Evolutionary conservation across 2,797 vertebrate species (phyloP).

Genomic region (Astyanax mexicanus): DNA sequence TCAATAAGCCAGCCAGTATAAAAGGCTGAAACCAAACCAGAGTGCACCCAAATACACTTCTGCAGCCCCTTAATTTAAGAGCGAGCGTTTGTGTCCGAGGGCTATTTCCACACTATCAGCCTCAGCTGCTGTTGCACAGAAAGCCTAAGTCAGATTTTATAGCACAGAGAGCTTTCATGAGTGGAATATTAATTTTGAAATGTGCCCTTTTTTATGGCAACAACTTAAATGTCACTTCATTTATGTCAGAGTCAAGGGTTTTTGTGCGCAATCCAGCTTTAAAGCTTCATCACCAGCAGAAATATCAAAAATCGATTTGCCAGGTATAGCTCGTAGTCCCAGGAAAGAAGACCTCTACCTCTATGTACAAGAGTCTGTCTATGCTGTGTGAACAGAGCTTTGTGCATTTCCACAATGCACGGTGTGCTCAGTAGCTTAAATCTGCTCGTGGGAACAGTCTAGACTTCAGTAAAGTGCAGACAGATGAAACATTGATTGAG

Average conservation of each 20-base stretch:
- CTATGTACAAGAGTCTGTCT: background rate
- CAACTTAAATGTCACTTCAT: background rate
- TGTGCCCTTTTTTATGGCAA: background rate
- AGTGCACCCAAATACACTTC: conserved; percentile 18
- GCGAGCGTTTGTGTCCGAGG: background rate
- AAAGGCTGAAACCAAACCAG: conserved; percentile 27
- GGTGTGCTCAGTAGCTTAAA: background rate
- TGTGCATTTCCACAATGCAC: background rate
- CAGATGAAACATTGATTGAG: conserved; percentile 17
- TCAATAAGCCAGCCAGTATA: conserved; percentile 22
- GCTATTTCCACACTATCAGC: background rate
- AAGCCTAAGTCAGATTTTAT: background rate
- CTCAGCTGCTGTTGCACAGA: background rate
- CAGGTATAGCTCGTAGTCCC: background rate
- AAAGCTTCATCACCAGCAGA: background rate
- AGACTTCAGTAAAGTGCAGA: background rate
- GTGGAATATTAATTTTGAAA: background rate
- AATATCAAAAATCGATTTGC: background rate
- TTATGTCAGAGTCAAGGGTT: conserved; percentile 1
- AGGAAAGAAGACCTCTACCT: background rate
- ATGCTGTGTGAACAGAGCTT: background rate
- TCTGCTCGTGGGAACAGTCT: background rate
- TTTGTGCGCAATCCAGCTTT: background rate
- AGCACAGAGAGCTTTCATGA: background rate
- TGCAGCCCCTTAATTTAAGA: background rate